A percentile compares a stretch with the other conserved stretches of the same genome.
phyloP scores from a whole-genome alignment of 2,113 vertebrate genomes.

The Cyphomyrus plagiostoma region DNA sequence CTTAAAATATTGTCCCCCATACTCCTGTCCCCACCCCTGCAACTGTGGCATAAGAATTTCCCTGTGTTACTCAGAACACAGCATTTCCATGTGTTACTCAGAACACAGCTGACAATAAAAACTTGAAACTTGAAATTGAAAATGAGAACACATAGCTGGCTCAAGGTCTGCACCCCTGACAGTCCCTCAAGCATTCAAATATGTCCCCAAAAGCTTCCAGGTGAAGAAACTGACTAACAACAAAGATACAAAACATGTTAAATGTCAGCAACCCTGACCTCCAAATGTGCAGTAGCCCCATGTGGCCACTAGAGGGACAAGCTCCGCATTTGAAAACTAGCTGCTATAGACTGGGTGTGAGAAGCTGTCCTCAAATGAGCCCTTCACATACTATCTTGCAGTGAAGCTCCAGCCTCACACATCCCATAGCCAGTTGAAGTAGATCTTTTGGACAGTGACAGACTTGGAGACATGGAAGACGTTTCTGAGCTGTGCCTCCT shows the following conservation, averaged over 20 bases:
- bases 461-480: background rate
- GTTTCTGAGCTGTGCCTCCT: background rate
- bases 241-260: background rate
- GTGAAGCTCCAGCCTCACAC: background rate
- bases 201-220: background rate
- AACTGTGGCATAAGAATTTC: background rate
- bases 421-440: background rate
- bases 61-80: too few relatives aligned
- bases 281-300: background rate
- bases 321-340: background rate
- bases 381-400: background rate
- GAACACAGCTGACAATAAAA: background rate
- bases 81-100: background rate
- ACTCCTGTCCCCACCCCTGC: background rate
- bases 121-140: background rate
- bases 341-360: background rate
- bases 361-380: background rate
- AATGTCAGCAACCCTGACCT: background rate
- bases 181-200: background rate
- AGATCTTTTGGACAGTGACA: background rate
- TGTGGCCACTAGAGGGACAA: conserved; percentile 16
- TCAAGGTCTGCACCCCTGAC: background rate
- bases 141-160: background rate
- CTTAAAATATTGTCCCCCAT: background rate
- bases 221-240: background rate